Percentiles rank a stretch among this genome's conserved stretches.
These are phyloP conservation scores for Formica selysi DNA, from an alignment of 1,140 invertebrate genomes.

Conservation along the genomic window DNA sequence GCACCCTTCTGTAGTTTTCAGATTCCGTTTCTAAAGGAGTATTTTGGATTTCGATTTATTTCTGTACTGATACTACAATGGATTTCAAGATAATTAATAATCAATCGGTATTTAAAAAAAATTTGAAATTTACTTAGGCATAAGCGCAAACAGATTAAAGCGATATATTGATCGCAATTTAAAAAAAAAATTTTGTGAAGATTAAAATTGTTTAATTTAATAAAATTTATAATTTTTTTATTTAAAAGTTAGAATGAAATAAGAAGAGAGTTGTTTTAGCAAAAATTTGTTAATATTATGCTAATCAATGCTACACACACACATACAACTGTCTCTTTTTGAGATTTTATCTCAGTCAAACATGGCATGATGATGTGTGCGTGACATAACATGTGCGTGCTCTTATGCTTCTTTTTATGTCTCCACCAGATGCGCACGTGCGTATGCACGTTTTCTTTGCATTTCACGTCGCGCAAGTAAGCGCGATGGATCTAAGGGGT, in stretches of 20 bases:
- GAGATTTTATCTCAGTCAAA: neutral
- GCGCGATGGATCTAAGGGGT: constrained; percentile 7
- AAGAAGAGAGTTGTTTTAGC: neutral
- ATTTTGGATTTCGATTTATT: neutral
- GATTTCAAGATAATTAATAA: neutral
- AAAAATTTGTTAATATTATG: constrained; percentile 26
- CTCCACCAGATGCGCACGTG: constrained; percentile 31
- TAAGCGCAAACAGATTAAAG: neutral
- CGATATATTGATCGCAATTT: neutral
- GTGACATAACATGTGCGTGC: constrained; percentile 16
- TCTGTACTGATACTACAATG: neutral
- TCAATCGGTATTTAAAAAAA: neutral
- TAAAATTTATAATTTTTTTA: too few relatives aligned
- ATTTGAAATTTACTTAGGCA: neutral
- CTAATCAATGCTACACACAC: neutral
- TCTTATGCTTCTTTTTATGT: neutral
- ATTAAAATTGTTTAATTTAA: too few relatives aligned
- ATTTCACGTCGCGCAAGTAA: constrained; percentile 3
- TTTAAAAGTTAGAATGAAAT: too few relatives aligned
- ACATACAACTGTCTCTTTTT: neutral
- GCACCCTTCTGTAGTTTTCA: constrained; percentile 31
- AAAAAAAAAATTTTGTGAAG: too few relatives aligned
- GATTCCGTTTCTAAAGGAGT: neutral
- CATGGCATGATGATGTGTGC: neutral
- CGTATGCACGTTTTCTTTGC: constrained; percentile 19